Percentiles rank a stretch among this genome's conserved stretches.
phyloP scores from a whole-genome alignment of 2,113 vertebrate genomes.

The Motacilla alba region DNA sequence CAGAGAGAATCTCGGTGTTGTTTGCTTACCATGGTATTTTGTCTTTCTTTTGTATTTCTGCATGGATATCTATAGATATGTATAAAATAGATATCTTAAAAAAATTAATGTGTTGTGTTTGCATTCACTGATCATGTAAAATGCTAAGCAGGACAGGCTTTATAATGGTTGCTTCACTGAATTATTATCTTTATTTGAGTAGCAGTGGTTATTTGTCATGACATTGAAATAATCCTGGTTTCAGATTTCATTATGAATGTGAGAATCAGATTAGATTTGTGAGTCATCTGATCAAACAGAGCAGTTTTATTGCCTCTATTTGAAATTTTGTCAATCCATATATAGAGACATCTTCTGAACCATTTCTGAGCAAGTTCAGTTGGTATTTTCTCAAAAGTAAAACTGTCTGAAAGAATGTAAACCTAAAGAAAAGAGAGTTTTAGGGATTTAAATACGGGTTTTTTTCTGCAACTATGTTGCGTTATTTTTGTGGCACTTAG shows the following conservation, averaged over 20 bases:
- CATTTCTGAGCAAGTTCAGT: background rate
- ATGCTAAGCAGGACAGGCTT: background rate
- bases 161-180: background rate
- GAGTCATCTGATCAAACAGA: background rate
- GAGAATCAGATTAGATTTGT: background rate
- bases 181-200: background rate
- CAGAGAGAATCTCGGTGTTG: background rate
- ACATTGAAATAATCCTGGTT: background rate
- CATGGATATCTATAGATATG: too few species aligned
- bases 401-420: background rate
- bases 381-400: background rate
- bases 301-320: background rate
- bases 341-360: background rate
- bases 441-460: fast-evolving
- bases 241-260: background rate
- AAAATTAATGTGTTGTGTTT: background rate
- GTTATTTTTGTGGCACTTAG: background rate
- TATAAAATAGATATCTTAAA: background rate
- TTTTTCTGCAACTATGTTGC: background rate
- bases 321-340: background rate
- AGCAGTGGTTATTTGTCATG: background rate
- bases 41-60: background rate
- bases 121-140: background rate
- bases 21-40: background rate
- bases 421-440: background rate